These are phyloP conservation scores for Pseudanteris insignis DNA, from an alignment of 2,888 invertebrate species.

Conservation along the genomic window DNA sequence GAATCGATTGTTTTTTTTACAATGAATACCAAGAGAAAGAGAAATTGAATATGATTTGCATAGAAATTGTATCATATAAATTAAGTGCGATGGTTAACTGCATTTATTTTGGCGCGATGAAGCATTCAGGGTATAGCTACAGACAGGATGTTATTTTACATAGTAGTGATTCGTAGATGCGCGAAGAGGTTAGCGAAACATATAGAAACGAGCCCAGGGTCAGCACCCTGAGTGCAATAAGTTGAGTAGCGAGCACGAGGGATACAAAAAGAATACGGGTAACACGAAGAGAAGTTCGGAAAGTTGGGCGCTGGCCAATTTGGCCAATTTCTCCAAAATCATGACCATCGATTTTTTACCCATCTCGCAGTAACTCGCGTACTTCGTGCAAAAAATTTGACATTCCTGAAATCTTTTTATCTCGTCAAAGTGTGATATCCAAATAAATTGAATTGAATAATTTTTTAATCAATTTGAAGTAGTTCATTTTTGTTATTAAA, in stretches of 20 bases:
- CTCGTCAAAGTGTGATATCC: too few relatives aligned
- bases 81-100: conserved; percentile 4
- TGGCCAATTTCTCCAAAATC: conserved; percentile 45
- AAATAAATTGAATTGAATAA: too few relatives aligned
- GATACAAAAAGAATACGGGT: conserved; percentile 17
- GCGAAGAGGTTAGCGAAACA: conserved; percentile 36
- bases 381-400: too few relatives aligned
- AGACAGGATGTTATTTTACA: conserved; percentile 28
- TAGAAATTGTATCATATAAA: conserved; percentile 2
- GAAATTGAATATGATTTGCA: conserved; percentile 18
- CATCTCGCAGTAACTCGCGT: too few relatives aligned
- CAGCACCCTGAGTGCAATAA: conserved; percentile 48
- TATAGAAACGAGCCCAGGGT: conserved; percentile 48
- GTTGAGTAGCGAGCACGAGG: conserved; percentile 36
- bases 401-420: too few relatives aligned
- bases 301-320: conserved; percentile 45
- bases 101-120: conserved; percentile 22
- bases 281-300: conserved; percentile 36
- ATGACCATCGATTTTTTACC: conserved; percentile 38
- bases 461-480: too few relatives aligned
- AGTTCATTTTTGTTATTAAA: too few relatives aligned
- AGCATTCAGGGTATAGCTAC: conserved; percentile 25
- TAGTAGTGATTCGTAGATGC: conserved; percentile 31
- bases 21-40: too few relatives aligned
- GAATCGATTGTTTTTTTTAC: too few relatives aligned